phyloP scores from a whole-genome alignment of 64 coral and sea anemone genomes.

The Stylophora pistillata region DNA sequence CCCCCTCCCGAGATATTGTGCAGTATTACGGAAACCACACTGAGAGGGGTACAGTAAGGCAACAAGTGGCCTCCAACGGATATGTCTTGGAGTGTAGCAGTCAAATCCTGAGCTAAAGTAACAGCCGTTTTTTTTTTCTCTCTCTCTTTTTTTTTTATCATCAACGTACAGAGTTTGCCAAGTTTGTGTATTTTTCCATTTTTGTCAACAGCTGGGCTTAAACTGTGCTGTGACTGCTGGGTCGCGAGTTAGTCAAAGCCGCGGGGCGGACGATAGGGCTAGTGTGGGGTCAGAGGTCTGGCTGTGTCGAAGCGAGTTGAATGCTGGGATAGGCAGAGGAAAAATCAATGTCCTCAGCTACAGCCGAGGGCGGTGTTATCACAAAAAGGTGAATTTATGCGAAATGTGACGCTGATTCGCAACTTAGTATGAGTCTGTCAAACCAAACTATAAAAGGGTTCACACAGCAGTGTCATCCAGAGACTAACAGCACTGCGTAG shows the following conservation, averaged over 20 bases:
- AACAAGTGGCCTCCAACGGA: too few species aligned
- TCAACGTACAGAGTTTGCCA: not conserved
- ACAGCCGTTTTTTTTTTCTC: too few species aligned
- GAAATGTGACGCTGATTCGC: not conserved
- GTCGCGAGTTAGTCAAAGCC: conserved; percentile 77
- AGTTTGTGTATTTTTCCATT: not conserved
- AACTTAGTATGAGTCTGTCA: too few species aligned
- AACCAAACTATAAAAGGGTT: too few species aligned
- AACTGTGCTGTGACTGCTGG: conserved; percentile 87
- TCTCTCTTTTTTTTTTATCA: too few species aligned
- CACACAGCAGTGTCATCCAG: too few species aligned
- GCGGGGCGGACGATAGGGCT: conserved; percentile 76
- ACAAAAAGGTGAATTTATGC: conserved; percentile 74
- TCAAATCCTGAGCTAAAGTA: too few species aligned
- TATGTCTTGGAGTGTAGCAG: too few species aligned
- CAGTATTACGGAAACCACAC: too few species aligned
- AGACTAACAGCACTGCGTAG: too few species aligned
- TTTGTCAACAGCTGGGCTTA: conserved; percentile 51
- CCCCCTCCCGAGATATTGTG: too few species aligned
- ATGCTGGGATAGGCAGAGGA: conserved; percentile 73
- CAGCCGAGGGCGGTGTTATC: conserved; percentile 67
- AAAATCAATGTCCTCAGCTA: conserved; percentile 88
- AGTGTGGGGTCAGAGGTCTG: conserved; percentile 93
- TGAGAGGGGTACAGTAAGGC: too few species aligned
- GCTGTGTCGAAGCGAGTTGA: conserved; percentile 85